Evolutionary conservation across 2,888 invertebrate genomes (phyloP).

Genomic region (Hymenopus coronatus): DNA sequence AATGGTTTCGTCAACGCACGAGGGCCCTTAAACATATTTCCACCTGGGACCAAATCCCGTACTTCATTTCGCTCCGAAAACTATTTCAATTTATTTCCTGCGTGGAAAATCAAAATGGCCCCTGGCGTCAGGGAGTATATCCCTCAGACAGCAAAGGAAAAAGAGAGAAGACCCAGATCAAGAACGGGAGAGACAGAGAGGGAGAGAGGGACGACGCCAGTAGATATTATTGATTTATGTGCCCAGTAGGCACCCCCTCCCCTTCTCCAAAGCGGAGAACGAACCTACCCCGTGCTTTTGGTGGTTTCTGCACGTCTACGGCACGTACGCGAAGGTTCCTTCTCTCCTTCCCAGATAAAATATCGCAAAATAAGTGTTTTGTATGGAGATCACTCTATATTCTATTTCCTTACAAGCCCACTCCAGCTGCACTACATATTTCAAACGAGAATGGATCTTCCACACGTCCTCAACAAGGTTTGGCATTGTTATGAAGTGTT

Average conservation of each 20-base stretch:
- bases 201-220: conserved; percentile 21
- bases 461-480: not conserved
- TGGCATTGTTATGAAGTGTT: not conserved
- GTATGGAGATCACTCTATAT: conserved; percentile 23
- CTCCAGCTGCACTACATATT: not conserved
- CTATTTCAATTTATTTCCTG: not conserved
- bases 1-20: not conserved
- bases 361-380: conserved; percentile 29
- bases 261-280: conserved; percentile 39
- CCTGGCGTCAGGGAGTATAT: conserved; percentile 35
- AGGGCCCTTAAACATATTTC: not conserved
- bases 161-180: not conserved
- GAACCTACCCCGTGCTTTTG: conserved; percentile 31
- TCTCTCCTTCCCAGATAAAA: conserved; percentile 19
- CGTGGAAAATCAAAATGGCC: conserved; percentile 28
- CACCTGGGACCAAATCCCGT: not conserved
- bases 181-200: not conserved
- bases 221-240: conserved; percentile 61
- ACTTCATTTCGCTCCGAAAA: not conserved
- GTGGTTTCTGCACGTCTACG: conserved; percentile 21
- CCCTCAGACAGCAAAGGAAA: not conserved
- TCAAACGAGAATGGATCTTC: not conserved
- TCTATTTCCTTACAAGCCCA: conserved; percentile 1
- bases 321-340: not conserved
- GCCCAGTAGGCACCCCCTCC: conserved; percentile 42